Evolutionary conservation across 2,888 invertebrate genomes (phyloP).

Genomic region (Flabesymbios commensalis): DNA sequence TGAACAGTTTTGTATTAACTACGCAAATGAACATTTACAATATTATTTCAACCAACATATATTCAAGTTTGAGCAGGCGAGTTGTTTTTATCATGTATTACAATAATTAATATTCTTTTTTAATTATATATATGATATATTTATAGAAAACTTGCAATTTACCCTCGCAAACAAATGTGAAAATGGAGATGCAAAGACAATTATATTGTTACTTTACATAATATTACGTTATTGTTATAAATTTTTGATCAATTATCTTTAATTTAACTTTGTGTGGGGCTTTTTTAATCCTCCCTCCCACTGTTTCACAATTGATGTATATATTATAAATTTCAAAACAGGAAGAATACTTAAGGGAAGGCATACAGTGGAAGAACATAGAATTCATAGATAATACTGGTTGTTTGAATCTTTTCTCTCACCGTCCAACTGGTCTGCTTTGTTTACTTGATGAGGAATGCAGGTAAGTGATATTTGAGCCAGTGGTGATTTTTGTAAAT

Average conservation of each 20-base stretch:
- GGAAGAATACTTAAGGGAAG: slow-evolving; percentile 91
- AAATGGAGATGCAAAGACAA: too few species aligned
- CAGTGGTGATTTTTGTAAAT: neutral
- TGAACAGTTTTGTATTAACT: slow-evolving; percentile 96
- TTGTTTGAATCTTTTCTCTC: slow-evolving; percentile 89
- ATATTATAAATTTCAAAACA: too few species aligned
- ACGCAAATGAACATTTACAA: slow-evolving; percentile 95
- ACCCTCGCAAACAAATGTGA: too few species aligned
- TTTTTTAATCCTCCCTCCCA: too few species aligned
- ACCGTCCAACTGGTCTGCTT: slow-evolving; percentile 84
- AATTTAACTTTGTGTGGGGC: too few species aligned
- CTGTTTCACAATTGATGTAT: too few species aligned
- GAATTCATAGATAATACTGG: slow-evolving; percentile 95
- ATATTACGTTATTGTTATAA: too few species aligned
- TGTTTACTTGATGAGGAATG: slow-evolving; percentile 94
- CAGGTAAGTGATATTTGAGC: slow-evolving; percentile 81
- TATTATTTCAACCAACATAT: slow-evolving; percentile 98
- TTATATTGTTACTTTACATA: too few species aligned
- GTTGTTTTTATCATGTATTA: neutral
- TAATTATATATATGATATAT: too few species aligned
- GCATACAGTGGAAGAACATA: slow-evolving; percentile 93
- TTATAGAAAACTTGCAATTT: too few species aligned
- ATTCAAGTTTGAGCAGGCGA: slow-evolving; percentile 84
- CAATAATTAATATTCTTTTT: neutral
- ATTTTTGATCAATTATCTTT: too few species aligned